Percentiles rank a stretch among this genome's conserved stretches.
Evolutionary conservation across 1,140 invertebrate species (phyloP).

Genomic region (Caenorhabditis latens): DNA sequence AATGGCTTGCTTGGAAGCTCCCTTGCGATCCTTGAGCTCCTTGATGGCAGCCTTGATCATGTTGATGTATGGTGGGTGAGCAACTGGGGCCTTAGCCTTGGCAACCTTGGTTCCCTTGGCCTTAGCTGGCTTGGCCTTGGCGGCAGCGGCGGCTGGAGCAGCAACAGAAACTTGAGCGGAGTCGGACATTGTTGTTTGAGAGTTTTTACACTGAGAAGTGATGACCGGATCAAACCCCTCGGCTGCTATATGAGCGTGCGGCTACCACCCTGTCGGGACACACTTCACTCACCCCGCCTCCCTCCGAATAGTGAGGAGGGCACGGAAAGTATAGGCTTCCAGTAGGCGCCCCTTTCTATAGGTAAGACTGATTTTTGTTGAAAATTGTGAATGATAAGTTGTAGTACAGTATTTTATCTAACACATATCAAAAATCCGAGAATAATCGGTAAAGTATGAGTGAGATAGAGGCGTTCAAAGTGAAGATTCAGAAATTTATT

Average conservation of each 20-base stretch:
- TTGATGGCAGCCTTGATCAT: conserved; percentile 64
- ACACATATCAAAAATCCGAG: conserved; percentile 3
- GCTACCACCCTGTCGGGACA: conserved; percentile 42
- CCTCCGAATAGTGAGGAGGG: background rate
- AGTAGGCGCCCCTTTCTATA: too few relatives aligned
- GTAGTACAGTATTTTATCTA: background rate
- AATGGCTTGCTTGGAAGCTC: conserved; percentile 60
- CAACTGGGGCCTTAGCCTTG: conserved; percentile 28
- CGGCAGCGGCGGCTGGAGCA: conserved; percentile 26
- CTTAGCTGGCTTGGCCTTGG: conserved; percentile 49
- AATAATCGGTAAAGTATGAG: background rate
- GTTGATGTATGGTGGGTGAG: conserved; percentile 60
- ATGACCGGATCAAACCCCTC: background rate
- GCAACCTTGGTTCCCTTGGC: background rate
- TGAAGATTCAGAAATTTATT: too few relatives aligned
- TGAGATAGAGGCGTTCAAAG: background rate
- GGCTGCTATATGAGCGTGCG: background rate
- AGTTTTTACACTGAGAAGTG: conserved; percentile 3
- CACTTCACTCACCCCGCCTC: background rate
- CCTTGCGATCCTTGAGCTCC: conserved; percentile 56
- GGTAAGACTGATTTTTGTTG: background rate
- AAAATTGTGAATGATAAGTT: background rate
- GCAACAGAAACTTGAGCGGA: conserved; percentile 15
- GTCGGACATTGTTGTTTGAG: conserved; percentile 11
- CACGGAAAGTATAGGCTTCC: background rate